A percentile compares a stretch with the other conserved stretches of the same genome.
Conservation (phyloP, 23 tunicate genomes). For the Halocynthia roretzi region DNA sequence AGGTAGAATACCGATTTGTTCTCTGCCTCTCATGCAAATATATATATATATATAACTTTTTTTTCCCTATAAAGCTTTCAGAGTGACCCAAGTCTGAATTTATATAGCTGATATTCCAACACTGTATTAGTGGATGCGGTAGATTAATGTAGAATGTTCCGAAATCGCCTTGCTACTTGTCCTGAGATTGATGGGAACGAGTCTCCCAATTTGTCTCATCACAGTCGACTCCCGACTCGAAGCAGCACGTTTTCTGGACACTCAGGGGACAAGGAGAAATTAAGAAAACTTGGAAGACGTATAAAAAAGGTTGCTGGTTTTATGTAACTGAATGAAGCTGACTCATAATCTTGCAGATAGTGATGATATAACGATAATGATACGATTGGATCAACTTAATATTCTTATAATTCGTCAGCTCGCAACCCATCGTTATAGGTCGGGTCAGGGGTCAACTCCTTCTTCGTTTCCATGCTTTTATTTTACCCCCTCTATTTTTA, state of each 20-base stretch:
- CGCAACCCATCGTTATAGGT: too few relatives aligned
- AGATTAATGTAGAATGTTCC: neutral
- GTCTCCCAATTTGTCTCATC: neutral
- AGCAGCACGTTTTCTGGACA: neutral
- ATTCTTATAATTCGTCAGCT: too few relatives aligned
- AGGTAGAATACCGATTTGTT: too few relatives aligned
- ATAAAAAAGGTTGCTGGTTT: neutral
- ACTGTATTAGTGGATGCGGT: too few relatives aligned
- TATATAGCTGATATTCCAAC: too few relatives aligned
- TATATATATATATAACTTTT: too few relatives aligned
- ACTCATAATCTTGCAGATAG: neutral
- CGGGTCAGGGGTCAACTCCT: too few relatives aligned
- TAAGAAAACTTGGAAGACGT: slow-evolving; percentile 1
- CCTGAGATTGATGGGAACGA: neutral
- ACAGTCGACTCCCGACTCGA: neutral
- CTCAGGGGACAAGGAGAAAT: neutral
- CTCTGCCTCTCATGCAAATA: too few relatives aligned
- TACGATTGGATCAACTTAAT: too few relatives aligned
- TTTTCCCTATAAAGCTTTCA: too few relatives aligned
- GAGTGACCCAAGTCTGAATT: too few relatives aligned
- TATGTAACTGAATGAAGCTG: neutral
- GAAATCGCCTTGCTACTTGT: neutral
- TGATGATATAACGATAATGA: neutral
- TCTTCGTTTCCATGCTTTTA: too few relatives aligned
- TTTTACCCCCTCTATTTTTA: neutral